Conservation (phyloP, 2,888 invertebrate genomes). For the Blastobasis lacticolella region DNA sequence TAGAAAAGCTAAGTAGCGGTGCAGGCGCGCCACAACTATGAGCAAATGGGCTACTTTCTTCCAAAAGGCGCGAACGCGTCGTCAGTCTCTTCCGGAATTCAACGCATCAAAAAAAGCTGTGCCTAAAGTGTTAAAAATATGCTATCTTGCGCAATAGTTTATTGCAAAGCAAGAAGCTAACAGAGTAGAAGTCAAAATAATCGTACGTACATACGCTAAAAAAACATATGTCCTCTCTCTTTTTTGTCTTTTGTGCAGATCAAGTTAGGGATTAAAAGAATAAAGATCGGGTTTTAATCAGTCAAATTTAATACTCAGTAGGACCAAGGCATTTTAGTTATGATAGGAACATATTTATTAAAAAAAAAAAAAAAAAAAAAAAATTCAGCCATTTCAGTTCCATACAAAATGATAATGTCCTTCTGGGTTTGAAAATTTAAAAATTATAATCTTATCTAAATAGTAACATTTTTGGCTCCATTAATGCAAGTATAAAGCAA, state of each 20-base stretch:
- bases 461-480: neutral
- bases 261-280: neutral
- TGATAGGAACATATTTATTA: conserved; percentile 1
- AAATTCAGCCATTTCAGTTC: conserved; percentile 1
- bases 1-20: too few relatives aligned
- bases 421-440: neutral
- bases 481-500: neutral
- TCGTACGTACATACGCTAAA: neutral
- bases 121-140: too few relatives aligned
- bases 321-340: neutral
- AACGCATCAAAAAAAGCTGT: too few relatives aligned
- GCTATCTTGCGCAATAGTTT: too few relatives aligned
- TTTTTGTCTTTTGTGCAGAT: neutral
- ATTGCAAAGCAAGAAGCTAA: too few relatives aligned
- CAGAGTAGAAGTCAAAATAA: conserved; percentile 1
- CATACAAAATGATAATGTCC: conserved; percentile 3
- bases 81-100: too few relatives aligned
- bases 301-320: neutral
- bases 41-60: too few relatives aligned
- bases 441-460: neutral
- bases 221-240: neutral
- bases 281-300: neutral
- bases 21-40: too few relatives aligned
- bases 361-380: neutral
- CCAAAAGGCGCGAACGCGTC: too few relatives aligned